A percentile compares a stretch with the other conserved stretches of the same genome.
These are phyloP conservation scores for Apaloderma vittatum DNA, from an alignment of 2,113 vertebrate genomes.

Conservation along the genomic window DNA sequence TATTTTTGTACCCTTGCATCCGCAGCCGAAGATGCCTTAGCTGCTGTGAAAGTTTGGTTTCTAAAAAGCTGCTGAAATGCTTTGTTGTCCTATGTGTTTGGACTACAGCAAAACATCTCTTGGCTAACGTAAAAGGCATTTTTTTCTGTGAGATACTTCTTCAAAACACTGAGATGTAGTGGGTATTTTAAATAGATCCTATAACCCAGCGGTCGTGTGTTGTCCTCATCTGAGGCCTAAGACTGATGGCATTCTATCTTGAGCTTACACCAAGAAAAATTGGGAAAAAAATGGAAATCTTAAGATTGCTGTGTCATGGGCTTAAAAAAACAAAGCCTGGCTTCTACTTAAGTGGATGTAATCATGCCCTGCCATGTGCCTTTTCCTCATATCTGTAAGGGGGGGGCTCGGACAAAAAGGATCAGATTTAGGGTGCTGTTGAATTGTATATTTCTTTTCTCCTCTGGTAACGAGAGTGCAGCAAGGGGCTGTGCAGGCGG, in stretches of 20 bases:
- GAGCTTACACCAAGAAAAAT: not conserved
- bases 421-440: not conserved
- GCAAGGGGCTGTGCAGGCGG: not conserved
- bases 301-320: not conserved
- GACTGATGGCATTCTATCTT: not conserved
- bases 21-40: not conserved
- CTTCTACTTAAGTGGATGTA: not conserved
- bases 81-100: rapidly evolving
- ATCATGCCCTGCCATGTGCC: rapidly evolving
- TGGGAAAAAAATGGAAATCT: not conserved
- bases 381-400: not conserved
- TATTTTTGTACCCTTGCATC: not conserved
- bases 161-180: not conserved
- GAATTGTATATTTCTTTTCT: not conserved
- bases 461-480: rapidly evolving
- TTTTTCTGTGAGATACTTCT: not conserved
- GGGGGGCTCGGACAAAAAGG: not conserved
- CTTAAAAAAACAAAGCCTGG: not conserved
- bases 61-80: not conserved
- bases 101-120: rapidly evolving
- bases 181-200: not conserved
- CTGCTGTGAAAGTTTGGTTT: not conserved
- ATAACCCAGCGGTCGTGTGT: not conserved
- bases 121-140: rapidly evolving
- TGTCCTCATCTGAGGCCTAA: not conserved